Evolutionary conservation across 2,888 invertebrate genomes (phyloP), one percentile per base, ranked within the genome.

Genomic region (Stictocephala bisonia): DNA sequence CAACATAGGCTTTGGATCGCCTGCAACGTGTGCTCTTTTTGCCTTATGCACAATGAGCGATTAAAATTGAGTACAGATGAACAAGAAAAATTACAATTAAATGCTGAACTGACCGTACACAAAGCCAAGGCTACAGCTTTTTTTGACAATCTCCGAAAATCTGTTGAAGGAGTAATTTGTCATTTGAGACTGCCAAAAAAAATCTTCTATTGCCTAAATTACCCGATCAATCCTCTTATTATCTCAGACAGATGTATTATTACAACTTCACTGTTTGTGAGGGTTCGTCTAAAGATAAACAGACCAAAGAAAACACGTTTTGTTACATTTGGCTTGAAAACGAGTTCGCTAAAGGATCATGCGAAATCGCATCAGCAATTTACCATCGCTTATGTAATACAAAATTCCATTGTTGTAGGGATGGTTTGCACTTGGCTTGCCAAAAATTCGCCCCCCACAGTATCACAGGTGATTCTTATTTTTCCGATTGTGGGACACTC

Each of bases 241-340:
- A 81, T 76, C 75, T 77, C 24, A 76, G 81, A 6, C 83, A 83
- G 72, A 58, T 83, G 13, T 82, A 82, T 72, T 60, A 76, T 6
- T 82, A 81, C 70, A 83, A 83, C 74, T 81, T 82, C 29, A 81
- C 82, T 9, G 75, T 82, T 15, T 81, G 82, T 67, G 73, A 78
- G 66, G 82, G 82, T 22, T 50, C 69, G 56, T 82, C 82, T 26
- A 79, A 79, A 70, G 24, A 68, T 26, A 68, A 75, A 58, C 72
- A 81, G 27, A 77, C 74, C 6, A 70, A 66, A 31, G 74, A 79
- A 4, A 81, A 79, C 71, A 79, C 80, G 3, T 80, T 74, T 67
- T 66, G 75, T 20, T 82, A 81, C 74, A 40, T 44, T 64, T 82
- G 83, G 80, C 79, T 78, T 18, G 82, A 82, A 79, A 76, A 79